phyloP scores from a whole-genome alignment of 2,888 invertebrate genomes.

The Pterostichus madidus region DNA sequence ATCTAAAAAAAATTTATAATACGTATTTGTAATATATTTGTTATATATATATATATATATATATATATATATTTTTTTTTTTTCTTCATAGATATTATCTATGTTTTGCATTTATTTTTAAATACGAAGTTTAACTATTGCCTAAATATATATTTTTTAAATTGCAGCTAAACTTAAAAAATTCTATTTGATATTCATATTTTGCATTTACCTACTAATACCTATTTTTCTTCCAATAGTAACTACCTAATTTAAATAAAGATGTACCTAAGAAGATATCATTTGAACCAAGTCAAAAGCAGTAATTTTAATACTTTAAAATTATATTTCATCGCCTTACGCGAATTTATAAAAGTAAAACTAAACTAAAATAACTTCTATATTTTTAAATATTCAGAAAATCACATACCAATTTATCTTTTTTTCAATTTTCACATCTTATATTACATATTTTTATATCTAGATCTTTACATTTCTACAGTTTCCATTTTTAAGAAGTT shows the following conservation, averaged over 20 bases:
- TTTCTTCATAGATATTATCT: background rate
- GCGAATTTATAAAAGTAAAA: too few species aligned
- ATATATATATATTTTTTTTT: too few species aligned
- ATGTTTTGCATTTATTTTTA: background rate
- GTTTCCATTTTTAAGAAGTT: background rate
- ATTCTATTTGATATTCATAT: background rate
- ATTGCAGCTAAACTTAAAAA: background rate
- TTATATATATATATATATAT: too few species aligned
- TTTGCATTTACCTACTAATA: background rate
- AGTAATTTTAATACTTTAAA: background rate
- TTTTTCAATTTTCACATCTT: background rate
- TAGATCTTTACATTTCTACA: background rate
- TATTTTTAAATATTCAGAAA: conserved; percentile 10
- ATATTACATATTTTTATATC: conserved; percentile 25
- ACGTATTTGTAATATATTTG: background rate
- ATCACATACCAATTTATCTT: conserved; percentile 2
- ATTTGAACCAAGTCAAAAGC: too few species aligned
- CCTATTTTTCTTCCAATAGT: background rate
- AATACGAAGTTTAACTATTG: background rate
- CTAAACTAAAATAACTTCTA: background rate
- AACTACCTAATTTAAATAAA: background rate
- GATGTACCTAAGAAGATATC: background rate
- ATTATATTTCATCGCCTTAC: too few species aligned
- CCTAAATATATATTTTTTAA: background rate
- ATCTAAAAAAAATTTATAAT: background rate